Evolutionary conservation across 2,888 invertebrate genomes (phyloP).

Genomic region (Lamproptera curius): DNA sequence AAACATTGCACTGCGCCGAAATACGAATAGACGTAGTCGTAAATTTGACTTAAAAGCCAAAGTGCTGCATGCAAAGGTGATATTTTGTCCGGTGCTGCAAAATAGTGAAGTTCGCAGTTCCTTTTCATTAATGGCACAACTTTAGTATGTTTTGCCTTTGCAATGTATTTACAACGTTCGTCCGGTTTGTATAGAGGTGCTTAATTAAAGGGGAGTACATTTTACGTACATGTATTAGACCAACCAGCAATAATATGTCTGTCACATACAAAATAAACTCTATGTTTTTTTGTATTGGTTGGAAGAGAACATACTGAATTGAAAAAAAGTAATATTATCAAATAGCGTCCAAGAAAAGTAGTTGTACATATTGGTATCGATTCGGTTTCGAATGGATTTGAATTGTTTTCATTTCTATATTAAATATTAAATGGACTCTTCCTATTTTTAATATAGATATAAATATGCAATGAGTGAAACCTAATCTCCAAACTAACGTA

Average conservation of each 20-base stretch:
- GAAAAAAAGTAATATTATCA: no score
- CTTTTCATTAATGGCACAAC: slow-evolving; percentile 14
- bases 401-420: no score
- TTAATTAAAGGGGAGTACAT: neutral
- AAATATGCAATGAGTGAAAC: no score
- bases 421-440: no score
- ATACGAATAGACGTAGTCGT: slow-evolving; percentile 10
- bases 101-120: slow-evolving; percentile 1
- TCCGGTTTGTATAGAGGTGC: slow-evolving; percentile 3
- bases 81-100: slow-evolving; percentile 12
- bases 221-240: neutral
- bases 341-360: no score
- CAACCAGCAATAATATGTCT: neutral
- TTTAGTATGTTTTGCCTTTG: slow-evolving; percentile 10
- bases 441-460: no score
- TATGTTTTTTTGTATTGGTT: no score
- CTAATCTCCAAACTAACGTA: no score
- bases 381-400: no score
- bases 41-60: slow-evolving; percentile 15
- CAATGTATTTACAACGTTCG: neutral
- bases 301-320: no score
- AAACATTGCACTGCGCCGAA: neutral
- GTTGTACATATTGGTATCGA: no score
- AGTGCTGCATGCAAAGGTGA: slow-evolving; percentile 10
- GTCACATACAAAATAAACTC: no score